Conservation (phyloP, 2,797 vertebrate species). For the Phoxinus dragarum region DNA sequence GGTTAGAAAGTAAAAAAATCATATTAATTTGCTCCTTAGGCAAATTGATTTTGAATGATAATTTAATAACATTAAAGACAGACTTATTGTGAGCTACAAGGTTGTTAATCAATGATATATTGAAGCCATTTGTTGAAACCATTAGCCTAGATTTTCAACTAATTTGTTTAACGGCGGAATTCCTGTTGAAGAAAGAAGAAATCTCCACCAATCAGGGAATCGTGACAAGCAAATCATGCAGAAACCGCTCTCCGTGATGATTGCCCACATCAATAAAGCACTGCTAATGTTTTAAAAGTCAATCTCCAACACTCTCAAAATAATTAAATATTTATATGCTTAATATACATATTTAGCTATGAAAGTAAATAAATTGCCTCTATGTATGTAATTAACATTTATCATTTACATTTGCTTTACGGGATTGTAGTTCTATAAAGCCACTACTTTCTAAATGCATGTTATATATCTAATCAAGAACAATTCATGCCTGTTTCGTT, state of each 20-base stretch:
- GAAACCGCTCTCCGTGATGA: background rate
- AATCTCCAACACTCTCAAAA: background rate
- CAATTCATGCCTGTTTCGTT: background rate
- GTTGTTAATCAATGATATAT: background rate
- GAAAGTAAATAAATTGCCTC: background rate
- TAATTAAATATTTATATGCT: background rate
- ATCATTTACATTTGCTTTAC: background rate
- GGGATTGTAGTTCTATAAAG: background rate
- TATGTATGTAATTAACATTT: background rate
- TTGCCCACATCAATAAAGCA: background rate
- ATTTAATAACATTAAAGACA: background rate
- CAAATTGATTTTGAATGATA: background rate
- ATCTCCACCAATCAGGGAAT: background rate
- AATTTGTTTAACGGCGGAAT: background rate
- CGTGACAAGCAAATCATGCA: background rate
- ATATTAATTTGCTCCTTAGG: no score
- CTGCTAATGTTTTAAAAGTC: background rate
- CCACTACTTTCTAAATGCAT: background rate
- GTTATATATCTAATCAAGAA: background rate
- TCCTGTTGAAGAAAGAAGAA: constrained; percentile 1
- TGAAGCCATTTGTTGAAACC: background rate
- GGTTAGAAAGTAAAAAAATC: background rate
- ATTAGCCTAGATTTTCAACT: background rate
- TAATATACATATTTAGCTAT: background rate
- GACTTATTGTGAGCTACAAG: background rate